phyloP scores from a whole-genome alignment of 1,140 invertebrate genomes.

The Aphis craccivora region DNA sequence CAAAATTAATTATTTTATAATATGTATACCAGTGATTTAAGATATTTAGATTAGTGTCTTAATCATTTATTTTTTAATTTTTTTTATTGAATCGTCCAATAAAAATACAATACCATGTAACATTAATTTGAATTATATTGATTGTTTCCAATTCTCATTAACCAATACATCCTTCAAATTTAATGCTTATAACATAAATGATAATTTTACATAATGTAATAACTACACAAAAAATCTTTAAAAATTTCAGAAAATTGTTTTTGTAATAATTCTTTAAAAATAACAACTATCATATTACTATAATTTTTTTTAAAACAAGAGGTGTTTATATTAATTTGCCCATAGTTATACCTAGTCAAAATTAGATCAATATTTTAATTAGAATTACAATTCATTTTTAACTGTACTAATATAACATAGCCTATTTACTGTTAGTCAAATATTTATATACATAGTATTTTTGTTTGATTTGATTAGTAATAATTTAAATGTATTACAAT shows the following conservation, averaged over 20 bases:
- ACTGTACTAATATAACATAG: neutral
- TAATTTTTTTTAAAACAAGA: neutral
- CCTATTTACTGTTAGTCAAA: too few relatives aligned
- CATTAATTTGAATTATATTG: neutral
- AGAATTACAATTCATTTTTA: neutral
- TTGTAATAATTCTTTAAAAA: neutral
- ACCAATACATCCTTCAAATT: neutral
- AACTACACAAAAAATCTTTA: neutral
- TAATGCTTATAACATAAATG: neutral
- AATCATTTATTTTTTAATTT: neutral
- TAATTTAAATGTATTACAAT: neutral
- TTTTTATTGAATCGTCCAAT: neutral
- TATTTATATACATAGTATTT: too few relatives aligned
- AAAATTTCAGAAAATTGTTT: neutral
- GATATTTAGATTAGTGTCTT: neutral
- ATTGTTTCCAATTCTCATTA: neutral
- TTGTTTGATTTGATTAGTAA: neutral
- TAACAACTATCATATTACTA: neutral
- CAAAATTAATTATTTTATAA: slow-evolving; percentile 12
- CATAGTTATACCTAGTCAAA: neutral
- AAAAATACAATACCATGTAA: neutral
- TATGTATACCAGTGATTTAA: slow-evolving; percentile 5
- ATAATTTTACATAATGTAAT: neutral
- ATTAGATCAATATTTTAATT: too few relatives aligned
- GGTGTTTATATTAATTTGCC: neutral